phyloP scores from a whole-genome alignment of 2,888 invertebrate species.

The Oeneis ivallda region DNA sequence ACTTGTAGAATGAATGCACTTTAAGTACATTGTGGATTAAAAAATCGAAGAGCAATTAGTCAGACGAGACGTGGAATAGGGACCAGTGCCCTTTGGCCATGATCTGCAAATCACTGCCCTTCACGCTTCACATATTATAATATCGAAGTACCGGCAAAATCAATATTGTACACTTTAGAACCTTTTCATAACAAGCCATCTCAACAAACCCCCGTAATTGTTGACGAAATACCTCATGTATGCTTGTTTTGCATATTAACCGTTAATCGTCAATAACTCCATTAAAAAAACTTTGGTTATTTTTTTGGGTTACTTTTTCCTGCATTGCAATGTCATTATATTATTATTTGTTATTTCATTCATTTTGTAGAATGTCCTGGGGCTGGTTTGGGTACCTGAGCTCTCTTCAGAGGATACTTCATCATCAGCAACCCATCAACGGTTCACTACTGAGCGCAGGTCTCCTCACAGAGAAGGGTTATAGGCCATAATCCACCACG shows the following conservation, averaged over 20 bases:
- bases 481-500: too few species aligned
- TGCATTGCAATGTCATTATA: not conserved
- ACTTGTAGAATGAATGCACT: constrained; percentile 26
- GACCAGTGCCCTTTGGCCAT: constrained; percentile 19
- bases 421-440: not conserved
- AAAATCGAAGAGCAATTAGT: constrained; percentile 35
- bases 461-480: too few species aligned
- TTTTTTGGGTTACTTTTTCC: too few species aligned
- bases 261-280: not conserved
- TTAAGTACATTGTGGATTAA: constrained; percentile 26
- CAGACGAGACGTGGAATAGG: constrained; percentile 15
- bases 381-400: not conserved
- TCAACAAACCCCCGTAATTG: not conserved
- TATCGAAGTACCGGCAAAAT: constrained; percentile 17
- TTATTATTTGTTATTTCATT: not conserved
- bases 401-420: not conserved
- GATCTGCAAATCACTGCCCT: constrained; percentile 29
- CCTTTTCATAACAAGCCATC: not conserved
- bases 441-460: too few species aligned
- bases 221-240: not conserved
- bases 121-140: constrained; percentile 12
- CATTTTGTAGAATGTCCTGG: not conserved
- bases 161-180: constrained; percentile 9
- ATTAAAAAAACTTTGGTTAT: not conserved
- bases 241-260: constrained; percentile 1